Base-by-base conservation (phyloP, 1,140 invertebrate species). In the Drosophila guanche region DNA sequence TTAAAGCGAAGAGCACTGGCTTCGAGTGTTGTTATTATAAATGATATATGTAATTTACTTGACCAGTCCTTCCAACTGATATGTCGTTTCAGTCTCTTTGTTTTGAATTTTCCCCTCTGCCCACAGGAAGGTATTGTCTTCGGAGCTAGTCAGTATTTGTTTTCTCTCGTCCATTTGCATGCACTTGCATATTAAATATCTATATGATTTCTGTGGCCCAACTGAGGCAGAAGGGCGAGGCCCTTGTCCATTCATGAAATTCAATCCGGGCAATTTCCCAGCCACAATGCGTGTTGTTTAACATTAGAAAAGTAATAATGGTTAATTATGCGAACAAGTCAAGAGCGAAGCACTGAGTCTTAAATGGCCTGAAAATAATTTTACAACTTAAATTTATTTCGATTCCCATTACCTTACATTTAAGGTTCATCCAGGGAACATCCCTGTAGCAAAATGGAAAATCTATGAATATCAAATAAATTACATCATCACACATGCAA, bases 21-120 rank as follows among this genome's bases (percentile, higher is more conserved):
- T 62, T 62, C 52, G 37, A 27, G 46, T 70, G 68, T 66, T 86
- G 76, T 73, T 72, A 59, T 68, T 88, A 86, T 88, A 81, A 74
- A 88, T 88, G 83, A 81, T 86, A 78, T 86, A 88, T 88, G 55
- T 78, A 88, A 88, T 86, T 81, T 65, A 81, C 61, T 78, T 53
- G 60, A 29, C 47, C 22, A 33, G 45, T 45, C 53, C 53, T 20
- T 20, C 60, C 41, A 16, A 51, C 47, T 48, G 70, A 65, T 74
- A 65, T 65, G 70, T 72, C 33, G 43, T 48, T 52, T 37, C 45
- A 56, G 59, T 53, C 29, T 20, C 51, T 63, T 56, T 60, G 48
- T 70, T 71, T 71, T 63, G 47, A 55, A 53, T 14, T 46, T 56
- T 41, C 51, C 62, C 48, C 23, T 10, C 14, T 22, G 14, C 8